Conservation (phyloP, 2,797 vertebrate genomes). For the Alauda arvensis region DNA sequence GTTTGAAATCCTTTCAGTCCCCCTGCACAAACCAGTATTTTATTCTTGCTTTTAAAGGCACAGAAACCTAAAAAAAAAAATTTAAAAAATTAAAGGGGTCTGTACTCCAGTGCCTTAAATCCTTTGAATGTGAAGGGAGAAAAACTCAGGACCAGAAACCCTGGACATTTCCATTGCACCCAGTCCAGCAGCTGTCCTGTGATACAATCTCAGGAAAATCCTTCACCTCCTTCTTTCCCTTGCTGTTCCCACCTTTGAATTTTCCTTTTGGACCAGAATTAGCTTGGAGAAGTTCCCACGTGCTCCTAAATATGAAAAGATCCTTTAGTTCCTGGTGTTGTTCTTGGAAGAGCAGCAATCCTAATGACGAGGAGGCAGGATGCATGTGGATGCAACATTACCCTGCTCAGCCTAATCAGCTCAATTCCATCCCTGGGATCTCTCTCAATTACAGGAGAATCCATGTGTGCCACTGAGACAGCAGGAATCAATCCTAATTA, state of each 20-base stretch:
- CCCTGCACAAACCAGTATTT: background rate
- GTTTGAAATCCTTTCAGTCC: background rate
- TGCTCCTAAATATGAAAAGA: background rate
- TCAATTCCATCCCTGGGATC: conserved; percentile 26
- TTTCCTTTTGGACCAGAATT: background rate
- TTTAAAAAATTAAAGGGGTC: background rate
- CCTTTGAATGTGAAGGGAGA: background rate
- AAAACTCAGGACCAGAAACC: background rate
- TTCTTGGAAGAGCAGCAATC: conserved; percentile 32
- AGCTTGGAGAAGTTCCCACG: background rate
- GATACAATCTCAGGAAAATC: background rate
- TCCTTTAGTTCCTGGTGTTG: background rate
- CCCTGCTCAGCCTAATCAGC: conserved; percentile 57
- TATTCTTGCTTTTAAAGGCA: background rate
- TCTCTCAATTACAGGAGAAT: conserved; percentile 56
- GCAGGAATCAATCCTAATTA: conserved; percentile 63
- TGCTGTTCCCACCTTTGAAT: background rate
- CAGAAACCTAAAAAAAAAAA: background rate
- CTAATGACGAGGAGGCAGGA: conserved; percentile 37
- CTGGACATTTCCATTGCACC: background rate
- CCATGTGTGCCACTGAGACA: conserved; percentile 32
- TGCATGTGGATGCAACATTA: conserved; percentile 50
- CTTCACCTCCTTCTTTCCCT: background rate
- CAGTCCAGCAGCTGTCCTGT: background rate
- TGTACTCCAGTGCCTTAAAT: background rate